Base-by-base conservation (phyloP, 2,888 invertebrate genomes). In the Drosophila glabriapex region DNA sequence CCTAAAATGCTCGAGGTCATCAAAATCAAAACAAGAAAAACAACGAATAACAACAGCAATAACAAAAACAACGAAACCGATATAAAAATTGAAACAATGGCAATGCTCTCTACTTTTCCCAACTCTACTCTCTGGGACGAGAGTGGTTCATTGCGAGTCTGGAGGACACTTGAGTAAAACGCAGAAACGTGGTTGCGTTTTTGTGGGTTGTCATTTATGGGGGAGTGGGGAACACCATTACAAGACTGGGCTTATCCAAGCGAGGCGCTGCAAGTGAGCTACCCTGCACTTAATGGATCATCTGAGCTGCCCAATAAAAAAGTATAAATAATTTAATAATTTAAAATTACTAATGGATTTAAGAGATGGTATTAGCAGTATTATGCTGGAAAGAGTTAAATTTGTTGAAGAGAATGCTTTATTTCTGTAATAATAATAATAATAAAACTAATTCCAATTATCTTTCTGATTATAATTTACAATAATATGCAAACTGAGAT, bases 31-130 rank as follows among this genome's bases (percentile, higher is more conserved):
- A 87, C 67, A 56, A 73, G n/a, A 70, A 67, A 41, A 70, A 53
- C 56, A 58, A 50, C 31, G 29, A 55, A 73, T 5, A 50, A 58
- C 28, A 49, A 65, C 39, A 31, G 56, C n/a, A 63, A 59, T 19
- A 41, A 52, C n/a, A 63, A 59, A 14, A 41, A 52, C 5, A 61
- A n/a, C 39, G 70, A 71, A 68, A 73, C 53, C 84, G 84, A 81
- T 84, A 90, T 78, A 73, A 54, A 90, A 85, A 86, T 83, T 88
- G 85, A 86, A 86, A 86, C 85, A 86, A 86, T 86, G 89, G 76
- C 85, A 70, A 76, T 71, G 63, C 60, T 58, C 43, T 58, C 22
- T 22, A 41, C 39, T 29, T 50, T 29, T n/a, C 12, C 29, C 43
- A 2, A 31, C 49, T 66, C 61, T 54, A 5, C 49, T 10, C 22